Evolutionary conservation across 1,140 invertebrate genomes (phyloP).

Genomic region (Euura lappo): DNA sequence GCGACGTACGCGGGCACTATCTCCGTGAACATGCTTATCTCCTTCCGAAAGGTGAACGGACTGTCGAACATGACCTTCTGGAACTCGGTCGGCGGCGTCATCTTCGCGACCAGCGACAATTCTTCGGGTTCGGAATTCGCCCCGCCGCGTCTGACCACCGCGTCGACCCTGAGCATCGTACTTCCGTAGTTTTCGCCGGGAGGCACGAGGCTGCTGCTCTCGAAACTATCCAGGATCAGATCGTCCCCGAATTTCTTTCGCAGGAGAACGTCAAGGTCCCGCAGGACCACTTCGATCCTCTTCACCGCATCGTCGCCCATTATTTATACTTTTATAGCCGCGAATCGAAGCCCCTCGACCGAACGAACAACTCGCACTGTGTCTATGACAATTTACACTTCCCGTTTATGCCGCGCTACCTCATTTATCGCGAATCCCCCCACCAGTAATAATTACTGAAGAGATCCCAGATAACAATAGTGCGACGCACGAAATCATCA

Average conservation of each 20-base stretch:
- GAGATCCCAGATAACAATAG: too few species aligned
- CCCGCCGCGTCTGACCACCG: conserved; percentile 31
- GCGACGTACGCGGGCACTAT: conserved; percentile 46
- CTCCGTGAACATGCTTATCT: conserved; percentile 47
- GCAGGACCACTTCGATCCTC: conserved; percentile 1
- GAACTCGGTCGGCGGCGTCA: conserved; percentile 47
- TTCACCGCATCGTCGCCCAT: not conserved
- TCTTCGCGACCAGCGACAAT: conserved; percentile 56
- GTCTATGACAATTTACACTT: not conserved
- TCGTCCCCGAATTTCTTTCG: conserved; percentile 31
- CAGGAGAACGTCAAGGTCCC: conserved; percentile 40
- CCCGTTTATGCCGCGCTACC: not conserved
- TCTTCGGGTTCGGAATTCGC: conserved; percentile 29
- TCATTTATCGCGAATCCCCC: not conserved
- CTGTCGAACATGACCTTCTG: conserved; percentile 50
- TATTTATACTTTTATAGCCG: too few species aligned
- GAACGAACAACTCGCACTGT: not conserved
- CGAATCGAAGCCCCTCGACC: not conserved
- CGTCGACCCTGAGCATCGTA: conserved; percentile 58
- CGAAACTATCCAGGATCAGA: conserved; percentile 29
- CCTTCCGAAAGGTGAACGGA: conserved; percentile 53
- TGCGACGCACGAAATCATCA: too few species aligned
- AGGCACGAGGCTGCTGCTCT: conserved; percentile 41
- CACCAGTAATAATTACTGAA: not conserved
- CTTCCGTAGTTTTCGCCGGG: conserved; percentile 69